Base-by-base conservation (phyloP, 2,797 vertebrate genomes). In the Zalophus californianus region DNA sequence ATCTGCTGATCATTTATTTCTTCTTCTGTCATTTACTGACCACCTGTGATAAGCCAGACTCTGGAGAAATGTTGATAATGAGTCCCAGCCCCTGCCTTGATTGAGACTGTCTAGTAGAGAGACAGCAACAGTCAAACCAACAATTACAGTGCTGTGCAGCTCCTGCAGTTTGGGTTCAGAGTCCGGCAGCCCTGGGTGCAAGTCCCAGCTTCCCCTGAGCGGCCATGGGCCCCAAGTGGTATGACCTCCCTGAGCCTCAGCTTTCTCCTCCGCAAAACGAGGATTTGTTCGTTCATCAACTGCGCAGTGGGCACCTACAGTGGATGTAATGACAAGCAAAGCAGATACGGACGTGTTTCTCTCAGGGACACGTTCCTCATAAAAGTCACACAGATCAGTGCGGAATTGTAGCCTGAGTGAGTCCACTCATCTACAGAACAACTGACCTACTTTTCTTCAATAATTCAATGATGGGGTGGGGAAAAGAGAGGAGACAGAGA, bases 251-350 rank as follows among this genome's bases (percentile, higher is more conserved):
- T 5, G 32, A 77, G 60, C 62, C 29, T 72, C 4, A 5, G 44
- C 25, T 78, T 83, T 32, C 13, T 87, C 58, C 20, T 84, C 54
- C 35, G 5, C 56, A n/a, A 77, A 90, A 23, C 32, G 10, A 41
- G 48, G 50, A 15, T 27, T 21, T 25, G n/a, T 73, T 54, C 29
- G 5, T n/a, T 54, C 11, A 10, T 54, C 56, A 44, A 2, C 48
- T 29, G 3, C 10, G 25, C 18, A 3, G 20, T 56, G 25, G 84
- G 58, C 56, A 3, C 38, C 7, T 48, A 13, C 3, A 5, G 25
- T 12, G 2, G 16, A 44, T 23, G 20, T 10, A 9, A 25, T 0
- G 1, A n/a, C 12, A 18, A 41, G 44, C 13, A 64, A 64, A 87
- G 54, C 77, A 72, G n/a, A 41, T 27, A 7, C 0, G 25, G 54